Evolutionary conservation across 2,888 invertebrate genomes (phyloP).

Genomic region (Ernsta delagoae): DNA sequence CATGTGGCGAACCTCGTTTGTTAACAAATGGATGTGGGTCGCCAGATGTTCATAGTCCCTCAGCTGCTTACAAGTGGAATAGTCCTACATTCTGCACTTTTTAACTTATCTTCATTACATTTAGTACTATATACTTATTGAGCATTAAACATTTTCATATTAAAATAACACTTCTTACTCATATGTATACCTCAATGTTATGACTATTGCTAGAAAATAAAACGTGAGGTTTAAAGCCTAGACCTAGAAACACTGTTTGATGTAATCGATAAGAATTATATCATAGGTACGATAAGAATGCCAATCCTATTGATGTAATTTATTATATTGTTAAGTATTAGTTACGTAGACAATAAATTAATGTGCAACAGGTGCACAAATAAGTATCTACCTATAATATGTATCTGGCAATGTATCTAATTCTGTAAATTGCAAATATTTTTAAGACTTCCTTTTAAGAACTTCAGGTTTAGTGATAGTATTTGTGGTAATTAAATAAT

Average conservation of each 20-base stretch:
- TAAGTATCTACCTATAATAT: too few relatives aligned
- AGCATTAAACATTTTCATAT: too few relatives aligned
- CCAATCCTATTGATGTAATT: not conserved
- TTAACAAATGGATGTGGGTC: not conserved
- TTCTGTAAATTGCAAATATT: too few relatives aligned
- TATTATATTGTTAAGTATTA: not conserved
- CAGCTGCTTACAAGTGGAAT: too few relatives aligned
- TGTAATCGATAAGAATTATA: conserved; percentile 3
- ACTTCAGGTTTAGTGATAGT: too few relatives aligned
- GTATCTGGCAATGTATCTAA: too few relatives aligned
- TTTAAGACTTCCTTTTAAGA: too few relatives aligned
- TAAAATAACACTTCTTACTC: too few relatives aligned
- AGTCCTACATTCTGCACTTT: too few relatives aligned
- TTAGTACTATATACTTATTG: too few relatives aligned
- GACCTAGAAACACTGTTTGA: conserved; percentile 18
- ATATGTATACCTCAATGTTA: not conserved
- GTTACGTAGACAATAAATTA: not conserved
- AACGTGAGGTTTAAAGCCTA: conserved; percentile 7
- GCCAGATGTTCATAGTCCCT: not conserved
- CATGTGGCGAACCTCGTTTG: not conserved
- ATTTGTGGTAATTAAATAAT: too few relatives aligned
- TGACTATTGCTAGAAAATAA: not conserved
- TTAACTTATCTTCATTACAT: too few relatives aligned
- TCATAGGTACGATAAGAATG: not conserved
- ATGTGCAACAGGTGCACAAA: not conserved